Evolutionary conservation across 2,888 invertebrate species (phyloP), one percentile per base, ranked within the genome.

Genomic region (Polietes domitor): DNA sequence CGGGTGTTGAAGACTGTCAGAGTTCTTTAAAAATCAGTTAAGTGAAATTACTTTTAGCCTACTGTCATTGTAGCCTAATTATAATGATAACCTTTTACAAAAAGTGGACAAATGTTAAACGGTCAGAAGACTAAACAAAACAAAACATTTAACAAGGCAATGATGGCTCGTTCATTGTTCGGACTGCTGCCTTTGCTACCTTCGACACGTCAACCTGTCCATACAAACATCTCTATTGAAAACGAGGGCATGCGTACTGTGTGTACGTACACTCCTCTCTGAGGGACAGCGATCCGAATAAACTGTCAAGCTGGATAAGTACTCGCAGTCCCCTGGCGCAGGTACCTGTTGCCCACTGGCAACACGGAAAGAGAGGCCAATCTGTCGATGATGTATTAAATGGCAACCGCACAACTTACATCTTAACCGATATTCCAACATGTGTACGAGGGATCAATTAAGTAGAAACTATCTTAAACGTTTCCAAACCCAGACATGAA

Each of bases 371-470:
- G 15, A 58, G 15, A 28, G 12, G 1, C n/a, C 65, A 65, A 65
- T 41, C 61, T 68, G 68, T 43, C 41, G 12, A 43, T 65, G 68
- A 24, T 68, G n/a, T 15, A 7, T 68, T 65, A 37, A 58, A 21
- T 43, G 68, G 15, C 43, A 68, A 37, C 32, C 37, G 21, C 37
- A 41, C 24, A 41, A 19, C 43, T 41, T 32, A 32, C 15, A 41
- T 68, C 43, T 43, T 24, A 15, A 10, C 5, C 21, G 41, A 65
- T 37, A 65, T 37, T 19, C 58, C n/a, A 17, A 63, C n/a, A 3
- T 58, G 7, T 1, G 15, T 15, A 41, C 9, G 12, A 41, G 21
- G 12, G 9, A 41, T 12, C 68, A 43, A 68, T 43, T 43, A 68
- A 43, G 43, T 3, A 15, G 24, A 68, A 68, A 65, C 21, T 68